Base-by-base conservation (phyloP, 2,888 invertebrate genomes). In the Tenthredo notha region DNA sequence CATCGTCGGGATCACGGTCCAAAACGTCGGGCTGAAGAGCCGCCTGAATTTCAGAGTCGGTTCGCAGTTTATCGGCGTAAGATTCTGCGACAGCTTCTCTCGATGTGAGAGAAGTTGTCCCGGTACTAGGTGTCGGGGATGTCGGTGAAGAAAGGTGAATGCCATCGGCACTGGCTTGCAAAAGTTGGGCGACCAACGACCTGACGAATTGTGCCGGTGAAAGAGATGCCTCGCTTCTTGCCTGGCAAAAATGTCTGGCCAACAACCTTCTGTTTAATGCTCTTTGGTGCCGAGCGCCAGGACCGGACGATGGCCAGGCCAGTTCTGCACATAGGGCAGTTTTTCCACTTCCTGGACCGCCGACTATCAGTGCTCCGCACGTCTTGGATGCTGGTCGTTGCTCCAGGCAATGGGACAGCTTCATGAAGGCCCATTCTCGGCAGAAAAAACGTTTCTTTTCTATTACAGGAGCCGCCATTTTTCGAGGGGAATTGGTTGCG, bases 381-480 rank as follows among this genome's bases (percentile, higher is more conserved):
- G 97, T 97, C 93, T 98, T 97, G 87, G 97, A 97, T 21, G 96
- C 95, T 0, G 97, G 96, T 86, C 98, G 94, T 93, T 98, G 98
- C 91, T 99, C 98, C 89, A 99, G 93, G 89, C 98, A 98, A 90
- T 98, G 97, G 1, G 97, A 97, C 54, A 99, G 95, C 94, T 99
- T 99, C 94, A 98, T 97, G 90, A 99, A 98, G 7, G 98, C 98
- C 99, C 99, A 99, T 94, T 99, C 99, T 10, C 99, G 96, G 92
- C 98, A 98, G 94, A 97, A 98, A 94, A 98, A 98, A 85, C 96
- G 95, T 88, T 97, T 96, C 92, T 96, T 95, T 92, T 96, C 96
- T 84, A 93, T 93, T 87, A 93, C 93, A 85, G 93, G 93, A 15
- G 93, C 93, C 12, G 93, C 93, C 93, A 93, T 93, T 67, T 88